These are phyloP conservation scores for Chloropsis cyanopogon DNA, from an alignment of 2,113 vertebrate genomes.

Conservation along the genomic window DNA sequence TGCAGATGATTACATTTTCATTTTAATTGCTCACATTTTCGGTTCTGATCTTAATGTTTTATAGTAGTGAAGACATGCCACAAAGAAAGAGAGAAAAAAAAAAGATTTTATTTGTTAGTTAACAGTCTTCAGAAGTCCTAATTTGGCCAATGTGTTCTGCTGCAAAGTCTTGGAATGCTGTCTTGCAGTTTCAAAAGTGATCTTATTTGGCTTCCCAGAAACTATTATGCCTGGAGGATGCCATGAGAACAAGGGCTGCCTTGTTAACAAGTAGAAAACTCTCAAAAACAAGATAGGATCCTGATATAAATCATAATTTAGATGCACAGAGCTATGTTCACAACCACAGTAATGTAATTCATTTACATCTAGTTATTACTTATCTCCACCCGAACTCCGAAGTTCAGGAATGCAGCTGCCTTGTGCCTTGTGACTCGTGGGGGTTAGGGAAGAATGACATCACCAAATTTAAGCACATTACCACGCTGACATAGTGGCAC, in stretches of 20 bases:
- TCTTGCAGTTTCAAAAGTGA: slow-evolving; percentile 86
- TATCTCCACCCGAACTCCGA: slow-evolving; percentile 79
- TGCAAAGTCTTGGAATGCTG: slow-evolving; percentile 83
- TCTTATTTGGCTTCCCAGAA: slow-evolving; percentile 91
- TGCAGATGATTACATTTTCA: slow-evolving; percentile 70
- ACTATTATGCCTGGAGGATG: slow-evolving; percentile 84
- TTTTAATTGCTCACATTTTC: slow-evolving; percentile 74
- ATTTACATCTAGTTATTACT: slow-evolving; percentile 86
- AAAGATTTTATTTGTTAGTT: slow-evolving; percentile 65
- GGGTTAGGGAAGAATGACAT: slow-evolving; percentile 89
- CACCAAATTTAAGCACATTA: slow-evolving; percentile 87
- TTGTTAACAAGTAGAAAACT: slow-evolving; percentile 86
- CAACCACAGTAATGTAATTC: slow-evolving; percentile 88
- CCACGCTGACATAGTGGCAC: slow-evolving; percentile 93
- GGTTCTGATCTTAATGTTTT: slow-evolving; percentile 68
- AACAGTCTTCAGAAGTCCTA: slow-evolving; percentile 70
- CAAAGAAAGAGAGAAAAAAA: slow-evolving; percentile 39
- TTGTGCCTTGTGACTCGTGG: slow-evolving; percentile 90
- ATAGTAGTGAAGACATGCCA: slow-evolving; percentile 56
- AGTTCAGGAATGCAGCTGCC: slow-evolving; percentile 91
- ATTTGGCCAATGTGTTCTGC: slow-evolving; percentile 72
- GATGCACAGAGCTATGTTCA: slow-evolving; percentile 84
- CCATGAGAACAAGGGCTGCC: slow-evolving; percentile 86
- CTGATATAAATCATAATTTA: slow-evolving; percentile 98
- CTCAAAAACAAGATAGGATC: slow-evolving; percentile 86